Conservation (phyloP, 2,888 invertebrate species). For the Aphidius colemani region DNA sequence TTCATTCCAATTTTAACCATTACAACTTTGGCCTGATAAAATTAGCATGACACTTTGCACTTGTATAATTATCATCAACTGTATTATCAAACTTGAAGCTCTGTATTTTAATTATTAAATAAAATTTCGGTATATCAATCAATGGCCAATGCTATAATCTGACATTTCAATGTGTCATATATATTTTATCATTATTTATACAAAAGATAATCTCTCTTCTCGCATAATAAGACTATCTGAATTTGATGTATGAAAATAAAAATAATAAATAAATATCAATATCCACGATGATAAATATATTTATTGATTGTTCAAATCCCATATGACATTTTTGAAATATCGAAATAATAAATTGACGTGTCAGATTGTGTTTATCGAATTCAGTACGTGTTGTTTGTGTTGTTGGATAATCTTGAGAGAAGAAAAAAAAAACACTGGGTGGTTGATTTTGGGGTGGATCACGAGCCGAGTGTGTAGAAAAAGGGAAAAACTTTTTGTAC, state of each 20-base stretch:
- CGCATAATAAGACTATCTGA: too few species aligned
- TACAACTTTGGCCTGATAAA: slow-evolving; percentile 6
- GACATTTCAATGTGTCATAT: too few species aligned
- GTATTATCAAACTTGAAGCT: too few species aligned
- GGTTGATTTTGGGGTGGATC: background rate
- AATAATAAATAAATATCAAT: background rate
- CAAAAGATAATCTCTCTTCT: too few species aligned
- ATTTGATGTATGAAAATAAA: background rate
- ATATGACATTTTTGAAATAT: slow-evolving; percentile 9
- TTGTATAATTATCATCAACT: too few species aligned
- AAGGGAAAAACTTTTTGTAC: slow-evolving; percentile 29
- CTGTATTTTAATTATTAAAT: too few species aligned
- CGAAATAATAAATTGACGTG: slow-evolving; percentile 4
- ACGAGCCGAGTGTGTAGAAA: background rate
- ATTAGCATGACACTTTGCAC: background rate
- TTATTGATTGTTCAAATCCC: background rate
- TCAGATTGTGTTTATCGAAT: slow-evolving; percentile 13
- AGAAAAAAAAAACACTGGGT: background rate
- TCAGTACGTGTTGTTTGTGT: slow-evolving; percentile 5
- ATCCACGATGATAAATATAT: background rate
- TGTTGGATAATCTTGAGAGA: slow-evolving; percentile 8
- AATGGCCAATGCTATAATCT: too few species aligned
- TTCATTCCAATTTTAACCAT: background rate
- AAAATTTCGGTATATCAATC: too few species aligned
- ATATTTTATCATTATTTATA: too few species aligned